phyloP scores from a whole-genome alignment of 37 sponge, comb jelly and placozoan genomes.

The Trichoplax adhaerens region DNA sequence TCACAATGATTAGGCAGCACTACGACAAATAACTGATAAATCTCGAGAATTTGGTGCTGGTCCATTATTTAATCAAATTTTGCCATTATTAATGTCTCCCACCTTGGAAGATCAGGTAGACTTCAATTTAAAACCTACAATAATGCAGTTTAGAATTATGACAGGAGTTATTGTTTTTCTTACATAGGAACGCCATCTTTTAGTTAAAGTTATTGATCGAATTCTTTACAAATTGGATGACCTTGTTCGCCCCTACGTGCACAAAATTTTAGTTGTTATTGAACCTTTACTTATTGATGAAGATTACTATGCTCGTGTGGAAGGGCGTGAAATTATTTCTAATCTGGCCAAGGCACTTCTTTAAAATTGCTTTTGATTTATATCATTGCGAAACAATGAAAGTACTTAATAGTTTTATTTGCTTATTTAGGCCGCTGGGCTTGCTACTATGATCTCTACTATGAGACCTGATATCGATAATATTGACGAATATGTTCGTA shows the following conservation, averaged over 20 bases:
- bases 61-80: slow-evolving; percentile 93
- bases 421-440: slow-evolving; percentile 30
- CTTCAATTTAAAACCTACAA: background rate
- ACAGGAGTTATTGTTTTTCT: background rate
- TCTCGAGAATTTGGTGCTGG: slow-evolving; percentile 96
- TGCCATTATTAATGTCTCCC: slow-evolving; percentile 95
- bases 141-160: background rate
- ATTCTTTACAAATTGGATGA: slow-evolving; percentile 97
- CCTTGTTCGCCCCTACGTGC: slow-evolving; percentile 93
- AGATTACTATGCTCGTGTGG: slow-evolving; percentile 96
- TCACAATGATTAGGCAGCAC: slow-evolving; percentile 38
- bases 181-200: slow-evolving; percentile 67
- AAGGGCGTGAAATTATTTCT: slow-evolving; percentile 97
- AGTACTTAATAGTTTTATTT: background rate
- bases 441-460: slow-evolving; percentile 99
- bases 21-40: slow-evolving; percentile 93
- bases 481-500: slow-evolving; percentile 95
- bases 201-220: slow-evolving; percentile 95
- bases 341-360: slow-evolving; percentile 84
- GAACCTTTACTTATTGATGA: slow-evolving; percentile 97
- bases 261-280: slow-evolving; percentile 98
- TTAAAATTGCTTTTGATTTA: too few relatives aligned
- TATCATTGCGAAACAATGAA: background rate
- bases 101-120: slow-evolving; percentile 71
- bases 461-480: slow-evolving; percentile 99